Evolutionary conservation across 2,888 invertebrate species (phyloP).

Genomic region (Acanthosepion pharaonis): DNA sequence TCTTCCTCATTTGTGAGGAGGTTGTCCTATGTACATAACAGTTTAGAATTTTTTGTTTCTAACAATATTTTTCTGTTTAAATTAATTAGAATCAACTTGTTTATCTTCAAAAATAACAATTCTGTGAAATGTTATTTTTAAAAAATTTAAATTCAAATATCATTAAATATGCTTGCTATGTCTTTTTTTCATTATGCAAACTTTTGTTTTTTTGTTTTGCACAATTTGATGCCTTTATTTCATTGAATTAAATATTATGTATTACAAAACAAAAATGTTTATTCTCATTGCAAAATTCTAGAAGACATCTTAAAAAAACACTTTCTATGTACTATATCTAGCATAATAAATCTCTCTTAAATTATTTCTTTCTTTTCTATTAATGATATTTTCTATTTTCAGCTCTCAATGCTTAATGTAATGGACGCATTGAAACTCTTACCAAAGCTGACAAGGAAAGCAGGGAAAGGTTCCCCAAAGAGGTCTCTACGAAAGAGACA

Average conservation of each 20-base stretch:
- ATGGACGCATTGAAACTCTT: not conserved
- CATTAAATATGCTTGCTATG: not conserved
- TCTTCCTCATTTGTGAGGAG: too few relatives aligned
- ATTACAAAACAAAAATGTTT: not conserved
- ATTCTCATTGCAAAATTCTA: not conserved
- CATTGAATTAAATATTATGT: too few relatives aligned
- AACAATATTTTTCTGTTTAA: too few relatives aligned
- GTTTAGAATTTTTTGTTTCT: too few relatives aligned
- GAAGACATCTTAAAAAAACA: not conserved
- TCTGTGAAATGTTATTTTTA: too few relatives aligned
- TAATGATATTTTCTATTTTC: not conserved
- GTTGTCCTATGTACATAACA: too few relatives aligned
- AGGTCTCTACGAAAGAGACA: not conserved
- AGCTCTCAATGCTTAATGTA: not conserved
- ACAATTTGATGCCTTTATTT: too few relatives aligned
- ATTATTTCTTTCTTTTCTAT: not conserved
- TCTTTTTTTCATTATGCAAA: not conserved
- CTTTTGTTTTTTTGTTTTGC: too few relatives aligned
- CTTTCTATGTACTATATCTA: not conserved
- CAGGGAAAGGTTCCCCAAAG: not conserved
- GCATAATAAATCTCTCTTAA: not conserved
- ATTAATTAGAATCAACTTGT: too few relatives aligned
- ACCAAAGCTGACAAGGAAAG: not conserved
- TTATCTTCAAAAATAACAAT: too few relatives aligned
- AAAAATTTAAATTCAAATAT: too few relatives aligned